Percentiles rank a stretch among this genome's conserved stretches.
Conservation (phyloP, 2,797 vertebrate species). For the Phrynocephalus guinanensis region DNA sequence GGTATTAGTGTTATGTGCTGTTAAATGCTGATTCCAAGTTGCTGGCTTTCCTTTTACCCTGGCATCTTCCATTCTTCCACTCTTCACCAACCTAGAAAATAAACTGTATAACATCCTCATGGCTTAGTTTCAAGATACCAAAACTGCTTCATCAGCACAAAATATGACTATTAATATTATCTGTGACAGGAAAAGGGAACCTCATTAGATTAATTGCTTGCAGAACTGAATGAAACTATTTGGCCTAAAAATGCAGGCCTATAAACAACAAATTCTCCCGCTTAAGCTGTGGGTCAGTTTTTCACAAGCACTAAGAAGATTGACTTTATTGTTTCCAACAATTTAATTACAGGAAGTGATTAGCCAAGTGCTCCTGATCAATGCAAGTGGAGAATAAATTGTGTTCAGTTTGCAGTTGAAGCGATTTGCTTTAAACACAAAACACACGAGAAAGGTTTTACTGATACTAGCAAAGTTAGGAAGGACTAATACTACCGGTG, state of each 20-base stretch:
- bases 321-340: constrained; percentile 71
- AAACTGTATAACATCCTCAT: neutral
- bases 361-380: constrained; percentile 67
- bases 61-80: neutral
- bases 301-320: constrained; percentile 71
- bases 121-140: neutral
- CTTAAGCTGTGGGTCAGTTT: constrained; percentile 64
- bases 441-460: constrained; percentile 11
- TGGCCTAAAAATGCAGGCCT: constrained; percentile 42
- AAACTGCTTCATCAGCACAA: neutral
- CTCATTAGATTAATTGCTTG: constrained; percentile 57
- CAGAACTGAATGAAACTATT: constrained; percentile 39
- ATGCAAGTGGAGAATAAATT: constrained; percentile 40
- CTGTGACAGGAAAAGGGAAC: constrained; percentile 28
- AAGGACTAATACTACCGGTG: constrained; percentile 19
- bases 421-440: constrained; percentile 4
- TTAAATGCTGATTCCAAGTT: neutral
- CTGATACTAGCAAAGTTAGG: constrained; percentile 16
- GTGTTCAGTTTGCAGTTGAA: neutral
- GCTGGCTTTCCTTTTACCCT: neutral
- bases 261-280: constrained; percentile 49
- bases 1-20: no score
- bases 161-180: neutral
- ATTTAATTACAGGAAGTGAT: constrained; percentile 76
- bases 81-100: neutral